These are phyloP conservation scores for Ochotona princeps DNA, from an alignment of 2,113 vertebrate genomes.

Conservation along the genomic window DNA sequence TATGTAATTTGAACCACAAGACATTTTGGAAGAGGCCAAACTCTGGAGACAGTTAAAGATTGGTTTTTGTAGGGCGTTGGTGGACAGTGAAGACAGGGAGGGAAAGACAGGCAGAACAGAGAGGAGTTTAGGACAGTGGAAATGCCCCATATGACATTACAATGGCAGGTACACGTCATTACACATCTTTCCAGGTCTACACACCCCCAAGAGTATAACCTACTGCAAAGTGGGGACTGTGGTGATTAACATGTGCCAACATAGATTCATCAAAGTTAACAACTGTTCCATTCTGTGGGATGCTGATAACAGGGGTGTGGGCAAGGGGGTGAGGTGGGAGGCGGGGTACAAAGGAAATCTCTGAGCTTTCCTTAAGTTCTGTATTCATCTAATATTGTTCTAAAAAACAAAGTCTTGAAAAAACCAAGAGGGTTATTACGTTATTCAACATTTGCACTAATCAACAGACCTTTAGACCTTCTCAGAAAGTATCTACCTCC, in stretches of 20 bases:
- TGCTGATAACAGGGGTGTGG: background rate
- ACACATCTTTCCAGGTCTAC: background rate
- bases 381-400: background rate
- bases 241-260: background rate
- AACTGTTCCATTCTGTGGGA: background rate
- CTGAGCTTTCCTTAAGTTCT: background rate
- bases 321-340: background rate
- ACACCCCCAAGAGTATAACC: background rate
- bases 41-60: background rate
- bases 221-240: background rate
- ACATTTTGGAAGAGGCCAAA: too few relatives aligned
- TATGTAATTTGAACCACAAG: too few relatives aligned
- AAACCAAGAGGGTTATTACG: background rate
- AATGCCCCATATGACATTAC: background rate
- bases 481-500: background rate
- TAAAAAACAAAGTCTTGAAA: background rate
- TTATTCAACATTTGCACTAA: background rate
- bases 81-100: background rate
- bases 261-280: background rate
- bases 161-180: background rate
- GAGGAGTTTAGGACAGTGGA: background rate
- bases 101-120: background rate
- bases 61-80: background rate
- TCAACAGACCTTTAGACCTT: constrained; percentile 12
- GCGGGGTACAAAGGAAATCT: background rate